Conservation (phyloP, 2,888 invertebrate species). For the Xestia xanthographa region DNA sequence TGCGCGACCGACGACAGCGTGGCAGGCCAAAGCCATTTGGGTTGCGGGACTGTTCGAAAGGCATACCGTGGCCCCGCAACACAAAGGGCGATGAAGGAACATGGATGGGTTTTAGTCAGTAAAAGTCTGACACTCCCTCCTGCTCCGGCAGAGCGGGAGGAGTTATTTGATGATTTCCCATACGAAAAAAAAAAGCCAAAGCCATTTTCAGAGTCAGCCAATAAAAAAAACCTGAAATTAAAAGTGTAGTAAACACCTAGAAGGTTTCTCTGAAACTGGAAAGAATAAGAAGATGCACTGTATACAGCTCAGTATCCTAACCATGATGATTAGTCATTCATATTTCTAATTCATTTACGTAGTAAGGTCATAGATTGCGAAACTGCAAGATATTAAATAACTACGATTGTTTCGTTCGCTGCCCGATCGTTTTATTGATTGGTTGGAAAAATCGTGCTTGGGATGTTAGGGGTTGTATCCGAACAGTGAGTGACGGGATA, state of each 20-base stretch:
- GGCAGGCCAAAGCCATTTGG: too few species aligned
- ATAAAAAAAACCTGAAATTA: neutral
- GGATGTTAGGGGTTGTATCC: conserved; percentile 67
- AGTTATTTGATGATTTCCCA: too few species aligned
- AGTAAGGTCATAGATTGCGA: conserved; percentile 67
- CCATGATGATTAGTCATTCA: conserved; percentile 59
- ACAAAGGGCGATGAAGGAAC: too few species aligned
- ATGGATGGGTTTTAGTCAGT: too few species aligned
- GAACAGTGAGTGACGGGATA: conserved; percentile 37
- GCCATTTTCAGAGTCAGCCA: neutral
- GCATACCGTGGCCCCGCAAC: too few species aligned
- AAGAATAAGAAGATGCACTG: neutral
- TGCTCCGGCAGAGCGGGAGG: too few species aligned
- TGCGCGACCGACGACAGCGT: too few species aligned
- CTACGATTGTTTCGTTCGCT: conserved; percentile 81
- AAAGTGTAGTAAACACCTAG: too few species aligned
- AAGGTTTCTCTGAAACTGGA: neutral
- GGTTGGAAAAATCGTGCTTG: conserved; percentile 87
- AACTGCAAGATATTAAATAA: conserved; percentile 67
- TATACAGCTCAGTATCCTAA: conserved; percentile 1
- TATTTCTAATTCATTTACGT: conserved; percentile 66
- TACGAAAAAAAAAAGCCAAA: too few species aligned
- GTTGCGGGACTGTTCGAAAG: too few species aligned
- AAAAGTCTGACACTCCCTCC: too few species aligned
- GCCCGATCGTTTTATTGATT: conserved; percentile 85